These are phyloP conservation scores for Hybognathus amarus DNA, from an alignment of 2,797 vertebrate species.

Conservation along the genomic window DNA sequence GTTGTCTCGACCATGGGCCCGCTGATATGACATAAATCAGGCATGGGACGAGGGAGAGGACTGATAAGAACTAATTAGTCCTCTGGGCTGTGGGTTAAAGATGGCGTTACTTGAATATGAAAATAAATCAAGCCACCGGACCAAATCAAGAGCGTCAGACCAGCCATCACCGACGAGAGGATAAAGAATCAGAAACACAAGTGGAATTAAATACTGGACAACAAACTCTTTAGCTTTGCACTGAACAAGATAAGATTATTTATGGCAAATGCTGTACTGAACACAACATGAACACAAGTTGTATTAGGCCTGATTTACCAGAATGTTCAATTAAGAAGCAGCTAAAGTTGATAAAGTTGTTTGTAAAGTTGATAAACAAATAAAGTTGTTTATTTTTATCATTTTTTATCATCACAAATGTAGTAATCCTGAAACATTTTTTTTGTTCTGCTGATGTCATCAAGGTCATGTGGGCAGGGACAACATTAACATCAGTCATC, in stretches of 20 bases:
- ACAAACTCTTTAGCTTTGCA: not conserved
- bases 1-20: constrained; percentile 2
- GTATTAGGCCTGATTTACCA: not conserved
- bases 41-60: constrained; percentile 52
- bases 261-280: not conserved
- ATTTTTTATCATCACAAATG: constrained; percentile 14
- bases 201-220: not conserved
- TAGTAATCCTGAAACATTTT: constrained; percentile 55
- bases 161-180: constrained; percentile 11
- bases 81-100: constrained; percentile 63
- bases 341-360: not conserved
- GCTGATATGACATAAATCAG: constrained; percentile 61
- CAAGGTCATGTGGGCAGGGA: not conserved
- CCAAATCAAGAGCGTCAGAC: constrained; percentile 30
- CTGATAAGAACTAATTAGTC: constrained; percentile 66
- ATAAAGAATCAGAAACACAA: not conserved
- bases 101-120: constrained; percentile 66
- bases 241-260: not conserved
- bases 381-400: not conserved
- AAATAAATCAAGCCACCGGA: constrained; percentile 63
- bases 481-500: not conserved
- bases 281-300: not conserved
- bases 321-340: not conserved
- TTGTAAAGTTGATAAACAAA: no score
- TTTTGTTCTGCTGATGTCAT: not conserved